These are phyloP conservation scores for Cotesia glomerata DNA, from an alignment of 1,140 invertebrate species.

Conservation along the genomic window DNA sequence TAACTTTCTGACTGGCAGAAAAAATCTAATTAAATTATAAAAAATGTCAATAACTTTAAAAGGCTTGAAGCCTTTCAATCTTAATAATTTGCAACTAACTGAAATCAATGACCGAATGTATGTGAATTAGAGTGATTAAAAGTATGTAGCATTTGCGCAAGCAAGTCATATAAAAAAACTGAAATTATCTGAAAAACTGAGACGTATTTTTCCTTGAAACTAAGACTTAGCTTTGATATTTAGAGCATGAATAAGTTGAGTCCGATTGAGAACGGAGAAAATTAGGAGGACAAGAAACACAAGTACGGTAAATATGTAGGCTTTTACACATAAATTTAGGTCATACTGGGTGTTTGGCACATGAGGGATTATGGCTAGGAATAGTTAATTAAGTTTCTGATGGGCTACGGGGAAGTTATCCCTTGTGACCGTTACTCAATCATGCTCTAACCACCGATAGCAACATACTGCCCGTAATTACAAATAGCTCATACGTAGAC, in stretches of 20 bases:
- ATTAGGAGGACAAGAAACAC: neutral
- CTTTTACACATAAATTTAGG: neutral
- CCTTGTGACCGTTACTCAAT: slow-evolving; percentile 47
- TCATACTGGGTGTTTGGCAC: slow-evolving; percentile 13
- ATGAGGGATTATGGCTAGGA: slow-evolving; percentile 46
- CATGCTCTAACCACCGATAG: slow-evolving; percentile 41
- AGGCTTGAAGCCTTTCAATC: too few relatives aligned
- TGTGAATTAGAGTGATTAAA: too few relatives aligned
- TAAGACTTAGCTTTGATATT: neutral
- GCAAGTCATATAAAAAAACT: too few relatives aligned
- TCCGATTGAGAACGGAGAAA: neutral
- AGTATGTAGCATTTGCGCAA: too few relatives aligned
- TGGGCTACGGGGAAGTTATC: slow-evolving; percentile 41
- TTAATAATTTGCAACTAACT: too few relatives aligned
- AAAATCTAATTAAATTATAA: too few relatives aligned
- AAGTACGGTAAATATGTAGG: neutral
- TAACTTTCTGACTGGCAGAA: too few relatives aligned
- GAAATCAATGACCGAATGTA: too few relatives aligned
- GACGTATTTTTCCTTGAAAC: too few relatives aligned
- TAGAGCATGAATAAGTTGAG: neutral
- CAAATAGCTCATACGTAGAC: slow-evolving; percentile 30
- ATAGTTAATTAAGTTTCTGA: slow-evolving; percentile 59
- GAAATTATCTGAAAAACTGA: too few relatives aligned
- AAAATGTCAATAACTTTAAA: too few relatives aligned
- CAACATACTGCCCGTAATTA: slow-evolving; percentile 48